Evolutionary conservation across 1,140 invertebrate species (phyloP), one percentile per base, ranked within the genome.

Genomic region (Asbolus verrucosus): DNA sequence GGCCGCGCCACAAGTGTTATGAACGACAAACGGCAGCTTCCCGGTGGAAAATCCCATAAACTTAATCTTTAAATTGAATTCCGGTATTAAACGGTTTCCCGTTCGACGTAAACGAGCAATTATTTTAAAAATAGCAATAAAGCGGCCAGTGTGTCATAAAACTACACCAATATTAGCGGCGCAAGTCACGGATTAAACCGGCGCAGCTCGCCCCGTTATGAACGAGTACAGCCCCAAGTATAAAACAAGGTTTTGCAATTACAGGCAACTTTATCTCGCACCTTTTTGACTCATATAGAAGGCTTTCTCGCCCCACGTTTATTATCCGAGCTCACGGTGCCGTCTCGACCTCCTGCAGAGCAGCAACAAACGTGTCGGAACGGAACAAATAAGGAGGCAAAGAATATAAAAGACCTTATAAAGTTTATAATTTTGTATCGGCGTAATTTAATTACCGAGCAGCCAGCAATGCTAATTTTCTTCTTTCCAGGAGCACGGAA

Each of bases 201-300:
- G 41, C n/a, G n/a, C n/a, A n/a, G n/a, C n/a, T n/a, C n/a, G 63
- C 21, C 36, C 14, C 15, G 19, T 30, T 46, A 46, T 66, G 39
- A 66, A 66, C 38, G 63, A 66, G 39, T 50, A 36, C 39, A 13
- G 43, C 39, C n/a, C n/a, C n/a, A 46, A 41, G 39, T 66, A 66
- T 66, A 66, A 66, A 66, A 46, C 63, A 66, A 66, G 63, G 39
- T 66, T 66, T 66, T 33, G 63, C 38, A 50, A 66, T 66, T 66
- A 66, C 63, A 65, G 33, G 36, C 38, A 65, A 65, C 33, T 63
- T 63, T 63, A 63, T 63, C 62, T 65, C 24, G 62, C 62, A 65
- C 62, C 62, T 65, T 65, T 41, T 46, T 46, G 38, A 41, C 62
- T 65, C 62, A 46, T 65, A 65, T 65, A 65, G 62, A 65, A 43